These are phyloP conservation scores for Drosophila helvetica DNA, from an alignment of 2,888 invertebrate species.

Conservation along the genomic window DNA sequence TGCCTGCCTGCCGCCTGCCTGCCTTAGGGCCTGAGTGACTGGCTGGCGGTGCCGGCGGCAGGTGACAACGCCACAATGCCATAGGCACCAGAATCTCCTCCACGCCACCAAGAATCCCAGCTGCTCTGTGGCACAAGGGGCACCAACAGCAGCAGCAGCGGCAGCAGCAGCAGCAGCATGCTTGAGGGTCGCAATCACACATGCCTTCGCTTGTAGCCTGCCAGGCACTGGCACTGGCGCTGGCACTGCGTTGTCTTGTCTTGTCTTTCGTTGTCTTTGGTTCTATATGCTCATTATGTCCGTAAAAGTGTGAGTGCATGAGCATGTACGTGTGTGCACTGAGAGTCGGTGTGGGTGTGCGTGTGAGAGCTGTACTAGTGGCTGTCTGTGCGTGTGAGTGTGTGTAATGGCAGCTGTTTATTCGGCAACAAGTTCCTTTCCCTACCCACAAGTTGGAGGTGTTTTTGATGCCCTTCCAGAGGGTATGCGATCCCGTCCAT, in stretches of 20 bases:
- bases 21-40: background rate
- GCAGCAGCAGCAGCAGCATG: constrained; percentile 24
- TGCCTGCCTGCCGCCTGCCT: too few relatives aligned
- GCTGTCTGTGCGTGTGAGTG: constrained; percentile 28
- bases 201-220: constrained; percentile 58
- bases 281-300: constrained; percentile 71
- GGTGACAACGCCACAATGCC: constrained; percentile 66
- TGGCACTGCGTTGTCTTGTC: constrained; percentile 20
- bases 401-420: constrained; percentile 70
- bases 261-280: constrained; percentile 57
- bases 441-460: background rate
- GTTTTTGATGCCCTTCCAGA: background rate
- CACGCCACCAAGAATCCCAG: constrained; percentile 34
- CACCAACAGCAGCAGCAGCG: constrained; percentile 21
- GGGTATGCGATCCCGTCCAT: background rate
- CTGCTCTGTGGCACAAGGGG: background rate
- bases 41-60: constrained; percentile 60
- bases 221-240: constrained; percentile 22
- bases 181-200: constrained; percentile 32
- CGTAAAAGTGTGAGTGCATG: constrained; percentile 15
- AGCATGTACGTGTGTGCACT: constrained; percentile 6
- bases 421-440: constrained; percentile 75
- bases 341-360: background rate
- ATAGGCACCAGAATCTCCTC: constrained; percentile 42
- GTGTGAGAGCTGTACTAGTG: background rate